Evolutionary conservation across 2,113 vertebrate species (phyloP).

Genomic region (Hydrochoerus hydrochaeris): DNA sequence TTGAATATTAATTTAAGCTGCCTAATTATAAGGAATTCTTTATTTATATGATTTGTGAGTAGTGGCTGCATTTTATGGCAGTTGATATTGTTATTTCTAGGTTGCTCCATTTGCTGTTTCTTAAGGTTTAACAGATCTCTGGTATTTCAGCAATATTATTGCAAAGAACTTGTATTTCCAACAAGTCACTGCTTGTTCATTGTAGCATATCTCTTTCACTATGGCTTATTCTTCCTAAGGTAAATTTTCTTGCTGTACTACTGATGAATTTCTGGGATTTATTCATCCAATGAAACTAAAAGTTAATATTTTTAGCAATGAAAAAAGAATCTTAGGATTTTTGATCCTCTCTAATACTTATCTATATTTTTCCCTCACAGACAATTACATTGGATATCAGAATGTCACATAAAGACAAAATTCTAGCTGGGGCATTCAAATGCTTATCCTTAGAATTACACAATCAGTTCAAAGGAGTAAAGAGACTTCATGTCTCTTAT

Average conservation of each 20-base stretch:
- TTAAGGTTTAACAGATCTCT: conserved; percentile 66
- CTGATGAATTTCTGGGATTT: conserved; percentile 54
- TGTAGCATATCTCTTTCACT: conserved; percentile 58
- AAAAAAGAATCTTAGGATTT: conserved; percentile 17
- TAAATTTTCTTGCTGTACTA: conserved; percentile 59
- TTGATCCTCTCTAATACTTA: neutral
- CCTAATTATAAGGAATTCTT: neutral
- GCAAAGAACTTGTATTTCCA: conserved; percentile 63
- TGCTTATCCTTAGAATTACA: neutral
- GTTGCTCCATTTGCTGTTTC: conserved; percentile 27
- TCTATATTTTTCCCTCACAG: neutral
- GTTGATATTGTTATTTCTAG: conserved; percentile 43
- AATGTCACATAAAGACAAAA: neutral
- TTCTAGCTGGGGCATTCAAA: neutral
- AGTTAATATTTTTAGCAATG: conserved; percentile 43
- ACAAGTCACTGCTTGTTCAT: conserved; percentile 69
- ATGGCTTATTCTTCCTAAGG: conserved; percentile 34
- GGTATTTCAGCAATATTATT: conserved; percentile 70
- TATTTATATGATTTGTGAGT: conserved; percentile 22
- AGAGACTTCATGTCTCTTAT: neutral
- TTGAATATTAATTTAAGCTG: neutral
- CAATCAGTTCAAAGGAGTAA: neutral
- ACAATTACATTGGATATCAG: neutral
- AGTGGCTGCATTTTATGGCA: conserved; percentile 2
- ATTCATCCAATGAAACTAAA: conserved; percentile 59